Conservation (phyloP, 1,140 invertebrate species). For the Tetragonula clypearis region DNA sequence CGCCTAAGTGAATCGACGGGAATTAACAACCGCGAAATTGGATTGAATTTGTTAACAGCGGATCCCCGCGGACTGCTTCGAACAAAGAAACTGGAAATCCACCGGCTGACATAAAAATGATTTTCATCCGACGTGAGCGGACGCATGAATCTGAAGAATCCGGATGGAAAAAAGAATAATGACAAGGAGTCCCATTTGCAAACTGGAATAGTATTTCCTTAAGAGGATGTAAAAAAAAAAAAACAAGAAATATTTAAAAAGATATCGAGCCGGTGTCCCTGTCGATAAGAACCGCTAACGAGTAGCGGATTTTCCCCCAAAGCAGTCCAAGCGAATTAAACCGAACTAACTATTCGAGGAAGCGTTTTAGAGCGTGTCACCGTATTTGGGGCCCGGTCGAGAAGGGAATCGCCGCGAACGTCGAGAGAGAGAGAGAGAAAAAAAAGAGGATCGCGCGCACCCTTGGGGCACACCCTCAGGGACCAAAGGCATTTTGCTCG, state of each 20-base stretch:
- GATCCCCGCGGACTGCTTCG: neutral
- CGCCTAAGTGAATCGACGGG: constrained; percentile 13
- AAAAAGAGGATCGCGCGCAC: constrained; percentile 23
- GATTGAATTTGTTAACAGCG: neutral
- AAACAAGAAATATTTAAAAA: neutral
- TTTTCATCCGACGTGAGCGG: neutral
- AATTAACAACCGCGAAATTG: constrained; percentile 31
- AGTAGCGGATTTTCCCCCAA: constrained; percentile 30
- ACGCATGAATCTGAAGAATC: neutral
- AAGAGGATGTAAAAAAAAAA: neutral
- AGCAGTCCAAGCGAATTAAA: constrained; percentile 24
- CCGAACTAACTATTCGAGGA: constrained; percentile 22
- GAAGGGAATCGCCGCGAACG: constrained; percentile 4
- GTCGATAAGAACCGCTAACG: constrained; percentile 25
- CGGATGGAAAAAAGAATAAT: too few species aligned
- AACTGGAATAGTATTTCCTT: neutral
- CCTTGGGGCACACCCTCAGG: constrained; percentile 60
- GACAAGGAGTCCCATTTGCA: neutral
- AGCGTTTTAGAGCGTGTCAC: constrained; percentile 36
- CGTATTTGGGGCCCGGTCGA: constrained; percentile 28
- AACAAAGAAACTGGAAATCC: neutral
- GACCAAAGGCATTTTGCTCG: constrained; percentile 43
- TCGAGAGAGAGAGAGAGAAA: neutral
- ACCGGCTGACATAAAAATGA: too few species aligned
- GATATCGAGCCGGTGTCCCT: neutral